Evolutionary conservation across 2,797 vertebrate genomes (phyloP).

Genomic region (Apogon talboti): DNA sequence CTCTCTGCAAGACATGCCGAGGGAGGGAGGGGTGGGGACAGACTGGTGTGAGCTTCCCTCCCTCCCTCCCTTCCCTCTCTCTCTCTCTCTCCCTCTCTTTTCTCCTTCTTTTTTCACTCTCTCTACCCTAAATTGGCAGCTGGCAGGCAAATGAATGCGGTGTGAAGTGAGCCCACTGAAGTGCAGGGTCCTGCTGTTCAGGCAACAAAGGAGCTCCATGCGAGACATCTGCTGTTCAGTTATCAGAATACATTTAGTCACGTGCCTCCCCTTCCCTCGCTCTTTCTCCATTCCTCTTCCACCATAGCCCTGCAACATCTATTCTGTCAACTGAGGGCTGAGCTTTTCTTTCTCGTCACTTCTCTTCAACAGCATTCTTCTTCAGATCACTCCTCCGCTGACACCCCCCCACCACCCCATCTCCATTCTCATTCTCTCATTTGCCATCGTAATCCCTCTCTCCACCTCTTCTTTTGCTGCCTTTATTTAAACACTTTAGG

Average conservation of each 20-base stretch:
- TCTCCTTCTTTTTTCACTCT: slow-evolving; percentile 70
- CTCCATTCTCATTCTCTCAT: slow-evolving; percentile 73
- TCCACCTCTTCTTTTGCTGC: slow-evolving; percentile 71
- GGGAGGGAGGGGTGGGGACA: slow-evolving; percentile 76
- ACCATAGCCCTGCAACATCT: slow-evolving; percentile 64
- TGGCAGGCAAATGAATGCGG: slow-evolving; percentile 94
- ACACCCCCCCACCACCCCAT: slow-evolving; percentile 33
- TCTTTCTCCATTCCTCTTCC: slow-evolving; percentile 71
- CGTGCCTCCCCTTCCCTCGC: slow-evolving; percentile 79
- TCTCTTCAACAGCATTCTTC: slow-evolving; percentile 76
- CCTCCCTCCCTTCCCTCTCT: slow-evolving; percentile 28
- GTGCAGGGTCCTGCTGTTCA: slow-evolving; percentile 94
- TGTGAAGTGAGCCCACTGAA: slow-evolving; percentile 91
- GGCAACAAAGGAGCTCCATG: slow-evolving; percentile 90
- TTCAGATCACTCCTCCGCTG: slow-evolving; percentile 67
- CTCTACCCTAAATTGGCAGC: slow-evolving; percentile 90
- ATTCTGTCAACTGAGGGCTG: slow-evolving; percentile 73
- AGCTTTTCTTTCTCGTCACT: slow-evolving; percentile 64
- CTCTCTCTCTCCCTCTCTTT: slow-evolving; percentile 53
- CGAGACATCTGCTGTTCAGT: slow-evolving; percentile 95
- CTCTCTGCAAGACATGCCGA: slow-evolving; percentile 78
- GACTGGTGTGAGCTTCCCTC: slow-evolving; percentile 76
- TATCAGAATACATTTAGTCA: slow-evolving; percentile 92
- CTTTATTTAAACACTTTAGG: slow-evolving; percentile 78
- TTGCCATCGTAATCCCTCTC: slow-evolving; percentile 77